A percentile compares a stretch with the other conserved stretches of the same genome.
Conservation (phyloP, 2,113 vertebrate genomes). For the Aix galericulata region DNA sequence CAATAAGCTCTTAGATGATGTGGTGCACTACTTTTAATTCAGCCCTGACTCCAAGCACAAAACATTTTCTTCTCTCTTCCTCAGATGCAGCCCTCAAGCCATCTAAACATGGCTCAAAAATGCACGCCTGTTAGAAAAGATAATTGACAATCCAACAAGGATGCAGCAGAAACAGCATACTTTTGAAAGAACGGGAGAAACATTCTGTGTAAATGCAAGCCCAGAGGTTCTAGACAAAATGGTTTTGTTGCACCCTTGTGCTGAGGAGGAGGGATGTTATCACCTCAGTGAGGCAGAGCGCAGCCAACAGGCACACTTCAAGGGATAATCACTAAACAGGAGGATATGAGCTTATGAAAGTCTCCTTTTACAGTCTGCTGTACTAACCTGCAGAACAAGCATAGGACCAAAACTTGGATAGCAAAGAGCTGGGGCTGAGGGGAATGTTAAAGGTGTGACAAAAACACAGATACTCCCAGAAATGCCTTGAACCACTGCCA, state of each 20-base stretch:
- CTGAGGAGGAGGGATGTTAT: neutral
- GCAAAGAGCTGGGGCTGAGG: neutral
- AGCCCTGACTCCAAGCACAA: neutral
- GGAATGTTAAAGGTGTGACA: neutral
- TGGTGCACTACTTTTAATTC: neutral
- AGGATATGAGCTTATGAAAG: neutral
- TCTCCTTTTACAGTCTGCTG: neutral
- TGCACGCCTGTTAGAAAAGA: neutral
- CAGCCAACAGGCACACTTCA: neutral
- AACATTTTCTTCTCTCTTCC: neutral
- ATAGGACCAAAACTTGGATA: neutral
- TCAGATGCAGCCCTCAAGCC: neutral
- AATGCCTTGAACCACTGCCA: neutral
- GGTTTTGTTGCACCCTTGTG: neutral
- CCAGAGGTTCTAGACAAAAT: neutral
- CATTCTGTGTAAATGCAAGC: fast-evolving
- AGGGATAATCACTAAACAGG: neutral
- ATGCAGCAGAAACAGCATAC: fast-evolving
- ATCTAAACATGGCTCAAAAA: neutral
- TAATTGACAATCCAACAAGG: neutral
- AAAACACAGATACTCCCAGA: neutral
- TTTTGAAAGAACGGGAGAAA: neutral
- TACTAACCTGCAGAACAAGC: conserved; percentile 38
- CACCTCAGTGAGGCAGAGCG: neutral
- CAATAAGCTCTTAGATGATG: neutral